Evolutionary conservation across 2,888 invertebrate species (phyloP).

Genomic region (Brachynemurus nebulosus): DNA sequence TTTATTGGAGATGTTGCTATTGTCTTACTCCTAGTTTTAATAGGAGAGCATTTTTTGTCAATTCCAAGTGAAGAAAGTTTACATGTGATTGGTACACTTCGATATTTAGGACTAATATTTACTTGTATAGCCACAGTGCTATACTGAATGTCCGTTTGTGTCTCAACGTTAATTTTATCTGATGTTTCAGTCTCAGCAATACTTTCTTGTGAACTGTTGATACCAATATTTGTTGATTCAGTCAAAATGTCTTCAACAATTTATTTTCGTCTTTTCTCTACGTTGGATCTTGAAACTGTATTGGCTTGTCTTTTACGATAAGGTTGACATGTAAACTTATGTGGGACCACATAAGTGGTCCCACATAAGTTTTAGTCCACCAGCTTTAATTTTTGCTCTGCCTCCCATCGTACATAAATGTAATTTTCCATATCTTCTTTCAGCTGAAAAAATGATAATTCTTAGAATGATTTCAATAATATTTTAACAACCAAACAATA

Average conservation of each 20-base stretch:
- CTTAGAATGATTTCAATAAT: conserved; percentile 3
- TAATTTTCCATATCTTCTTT: conserved; percentile 9
- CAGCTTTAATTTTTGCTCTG: conserved; percentile 7
- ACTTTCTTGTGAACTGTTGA: conserved; percentile 1
- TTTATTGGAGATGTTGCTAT: conserved; percentile 7
- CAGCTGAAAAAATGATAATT: conserved; percentile 6
- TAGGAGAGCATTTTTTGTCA: conserved; percentile 8
- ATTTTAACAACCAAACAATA: conserved; percentile 1
- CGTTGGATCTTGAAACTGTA: conserved; percentile 7
- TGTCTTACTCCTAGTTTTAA: conserved; percentile 7
- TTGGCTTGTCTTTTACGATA: neutral
- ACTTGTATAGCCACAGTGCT: conserved; percentile 10
- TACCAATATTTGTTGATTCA: conserved; percentile 4
- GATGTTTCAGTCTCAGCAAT: neutral
- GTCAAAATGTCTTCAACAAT: conserved; percentile 8
- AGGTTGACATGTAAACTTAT: conserved; percentile 11
- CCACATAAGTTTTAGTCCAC: too few species aligned
- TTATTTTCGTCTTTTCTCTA: conserved; percentile 7
- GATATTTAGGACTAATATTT: conserved; percentile 10
- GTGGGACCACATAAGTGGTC: conserved; percentile 9
- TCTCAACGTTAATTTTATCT: conserved; percentile 6
- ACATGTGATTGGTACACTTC: conserved; percentile 9
- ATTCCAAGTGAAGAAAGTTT: conserved; percentile 7
- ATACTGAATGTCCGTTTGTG: conserved; percentile 9
- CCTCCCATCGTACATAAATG: conserved; percentile 9